Conservation (phyloP, 37 sponge, comb jelly and placozoan species). For the Beroe forskalii region DNA sequence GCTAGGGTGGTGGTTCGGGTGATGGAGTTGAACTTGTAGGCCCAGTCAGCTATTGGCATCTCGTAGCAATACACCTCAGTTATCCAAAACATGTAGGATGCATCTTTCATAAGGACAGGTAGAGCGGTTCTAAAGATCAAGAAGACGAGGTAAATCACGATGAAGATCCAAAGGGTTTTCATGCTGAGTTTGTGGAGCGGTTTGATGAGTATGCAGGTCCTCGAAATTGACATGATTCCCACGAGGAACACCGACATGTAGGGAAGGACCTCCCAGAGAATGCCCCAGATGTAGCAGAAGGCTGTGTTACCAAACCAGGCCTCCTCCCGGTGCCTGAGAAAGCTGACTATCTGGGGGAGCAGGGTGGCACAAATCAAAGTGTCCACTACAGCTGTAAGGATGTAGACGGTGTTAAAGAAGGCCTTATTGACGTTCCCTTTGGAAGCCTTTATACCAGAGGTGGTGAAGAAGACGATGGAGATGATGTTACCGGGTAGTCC, state of each 20-base stretch:
- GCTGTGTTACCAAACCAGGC: background rate
- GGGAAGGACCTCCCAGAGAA: constrained; percentile 45
- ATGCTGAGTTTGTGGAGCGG: constrained; percentile 35
- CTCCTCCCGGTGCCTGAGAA: background rate
- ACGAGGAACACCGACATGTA: constrained; percentile 57
- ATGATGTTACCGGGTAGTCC: constrained; percentile 30
- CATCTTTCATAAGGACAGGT: constrained; percentile 11
- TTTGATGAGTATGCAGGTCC: constrained; percentile 29
- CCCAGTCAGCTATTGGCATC: constrained; percentile 33
- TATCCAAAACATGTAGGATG: background rate
- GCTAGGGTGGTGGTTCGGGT: constrained; percentile 31
- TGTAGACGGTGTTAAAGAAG: constrained; percentile 46
- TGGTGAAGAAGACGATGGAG: constrained; percentile 20
- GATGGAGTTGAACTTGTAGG: constrained; percentile 65
- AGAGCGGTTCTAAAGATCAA: background rate
- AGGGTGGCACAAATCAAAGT: constrained; percentile 23
- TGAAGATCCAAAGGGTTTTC: background rate
- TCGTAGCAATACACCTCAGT: constrained; percentile 64
- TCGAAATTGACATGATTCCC: constrained; percentile 41
- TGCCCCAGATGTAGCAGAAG: constrained; percentile 38
- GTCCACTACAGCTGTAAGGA: background rate
- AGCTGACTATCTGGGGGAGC: constrained; percentile 23
- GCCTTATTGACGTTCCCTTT: background rate
- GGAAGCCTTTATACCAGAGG: background rate
- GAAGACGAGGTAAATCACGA: background rate